A percentile compares a stretch with the other conserved stretches of the same genome.
Evolutionary conservation across 2,113 vertebrate genomes (phyloP).

Genomic region (Piprites chloris): DNA sequence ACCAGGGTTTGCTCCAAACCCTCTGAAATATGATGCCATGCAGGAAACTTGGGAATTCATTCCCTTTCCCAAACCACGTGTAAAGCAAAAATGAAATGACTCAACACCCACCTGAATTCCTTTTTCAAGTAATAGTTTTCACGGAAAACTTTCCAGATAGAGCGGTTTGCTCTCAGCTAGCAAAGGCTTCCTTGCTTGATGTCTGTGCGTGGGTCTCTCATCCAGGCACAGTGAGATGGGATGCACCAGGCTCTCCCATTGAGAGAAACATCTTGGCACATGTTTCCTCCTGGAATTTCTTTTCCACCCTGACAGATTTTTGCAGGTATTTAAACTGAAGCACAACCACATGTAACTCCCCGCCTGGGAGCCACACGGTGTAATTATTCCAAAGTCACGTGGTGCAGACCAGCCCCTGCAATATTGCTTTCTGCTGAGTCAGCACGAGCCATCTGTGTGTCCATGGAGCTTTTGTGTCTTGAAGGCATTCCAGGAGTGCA

Average conservation of each 20-base stretch:
- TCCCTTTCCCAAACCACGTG: neutral
- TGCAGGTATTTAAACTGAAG: neutral
- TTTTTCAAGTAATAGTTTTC: neutral
- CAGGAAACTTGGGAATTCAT: neutral
- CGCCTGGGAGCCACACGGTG: neutral
- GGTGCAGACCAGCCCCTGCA: neutral
- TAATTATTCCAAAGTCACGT: neutral
- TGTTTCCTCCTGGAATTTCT: neutral
- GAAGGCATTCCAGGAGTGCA: neutral
- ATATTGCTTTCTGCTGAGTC: neutral
- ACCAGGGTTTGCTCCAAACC: neutral
- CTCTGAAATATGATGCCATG: fast-evolving
- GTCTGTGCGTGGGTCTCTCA: fast-evolving
- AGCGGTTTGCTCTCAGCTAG: neutral
- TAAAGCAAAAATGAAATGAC: neutral
- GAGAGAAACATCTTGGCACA: neutral
- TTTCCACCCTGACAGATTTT: neutral
- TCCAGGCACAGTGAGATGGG: fast-evolving
- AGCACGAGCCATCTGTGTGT: neutral
- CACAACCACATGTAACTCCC: neutral
- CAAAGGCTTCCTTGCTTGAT: neutral
- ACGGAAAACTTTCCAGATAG: neutral
- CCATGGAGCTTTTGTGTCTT: neutral
- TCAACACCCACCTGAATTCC: neutral
- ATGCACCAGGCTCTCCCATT: neutral